phyloP scores from a whole-genome alignment of 2,888 invertebrate genomes.

The Ochropacha duplaris region DNA sequence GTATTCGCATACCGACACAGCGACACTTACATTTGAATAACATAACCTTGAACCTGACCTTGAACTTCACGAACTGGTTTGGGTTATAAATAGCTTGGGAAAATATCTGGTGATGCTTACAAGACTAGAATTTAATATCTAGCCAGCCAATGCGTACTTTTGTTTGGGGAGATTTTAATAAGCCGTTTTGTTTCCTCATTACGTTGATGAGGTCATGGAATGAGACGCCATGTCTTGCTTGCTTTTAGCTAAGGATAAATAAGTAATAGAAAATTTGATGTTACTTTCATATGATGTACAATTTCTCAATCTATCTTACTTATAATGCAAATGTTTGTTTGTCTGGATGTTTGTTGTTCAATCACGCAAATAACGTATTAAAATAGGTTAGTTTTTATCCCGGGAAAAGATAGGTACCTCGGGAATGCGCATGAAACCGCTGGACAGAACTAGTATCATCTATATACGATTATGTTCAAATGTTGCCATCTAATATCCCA shows the following conservation, averaged over 20 bases:
- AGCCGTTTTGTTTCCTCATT: background rate
- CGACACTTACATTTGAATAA: slow-evolving; percentile 9
- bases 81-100: background rate
- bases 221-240: background rate
- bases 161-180: background rate
- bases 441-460: no score
- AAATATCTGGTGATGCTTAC: background rate
- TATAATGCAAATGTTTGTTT: no score
- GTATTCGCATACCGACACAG: background rate
- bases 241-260: background rate
- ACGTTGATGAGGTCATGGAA: background rate
- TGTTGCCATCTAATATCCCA: background rate
- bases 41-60: slow-evolving; percentile 26
- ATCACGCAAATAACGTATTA: no score
- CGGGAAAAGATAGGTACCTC: no score
- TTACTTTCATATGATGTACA: no score
- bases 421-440: no score
- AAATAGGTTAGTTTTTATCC: no score
- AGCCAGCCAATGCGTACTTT: background rate
- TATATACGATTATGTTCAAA: no score
- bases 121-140: background rate
- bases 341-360: no score
- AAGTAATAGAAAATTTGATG: no score
- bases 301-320: no score
- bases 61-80: slow-evolving; percentile 16